phyloP scores from a whole-genome alignment of 2,113 vertebrate genomes.

The Grallaria varia region DNA sequence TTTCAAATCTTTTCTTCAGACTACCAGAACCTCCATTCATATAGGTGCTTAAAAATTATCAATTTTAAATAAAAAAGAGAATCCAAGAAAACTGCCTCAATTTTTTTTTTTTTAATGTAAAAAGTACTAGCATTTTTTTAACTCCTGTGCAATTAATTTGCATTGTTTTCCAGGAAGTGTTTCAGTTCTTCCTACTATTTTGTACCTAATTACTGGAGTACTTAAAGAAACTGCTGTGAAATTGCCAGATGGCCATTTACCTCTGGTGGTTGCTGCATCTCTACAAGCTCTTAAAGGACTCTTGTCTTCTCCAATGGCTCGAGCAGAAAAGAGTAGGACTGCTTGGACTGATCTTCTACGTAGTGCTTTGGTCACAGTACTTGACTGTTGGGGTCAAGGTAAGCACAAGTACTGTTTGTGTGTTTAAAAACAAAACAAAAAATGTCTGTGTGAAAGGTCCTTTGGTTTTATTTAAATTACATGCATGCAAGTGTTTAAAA shows the following conservation, averaged over 20 bases:
- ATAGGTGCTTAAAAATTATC: neutral
- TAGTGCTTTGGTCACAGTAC: conserved; percentile 82
- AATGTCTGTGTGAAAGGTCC: neutral
- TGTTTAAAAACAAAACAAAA: neutral
- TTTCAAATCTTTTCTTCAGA: neutral
- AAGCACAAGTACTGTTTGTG: neutral
- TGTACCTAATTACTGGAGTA: conserved; percentile 89
- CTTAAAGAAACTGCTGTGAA: conserved; percentile 82
- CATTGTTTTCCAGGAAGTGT: conserved; percentile 83
- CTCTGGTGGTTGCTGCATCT: conserved; percentile 74
- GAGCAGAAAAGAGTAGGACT: conserved; percentile 84
- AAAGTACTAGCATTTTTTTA: neutral
- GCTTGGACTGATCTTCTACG: conserved; percentile 86
- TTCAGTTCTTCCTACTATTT: conserved; percentile 89
- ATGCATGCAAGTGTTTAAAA: neutral
- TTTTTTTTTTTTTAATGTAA: neutral
- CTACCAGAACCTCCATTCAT: neutral
- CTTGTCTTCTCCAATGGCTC: conserved; percentile 86
- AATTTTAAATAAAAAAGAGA: neutral
- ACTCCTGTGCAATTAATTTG: neutral
- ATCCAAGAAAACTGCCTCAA: neutral
- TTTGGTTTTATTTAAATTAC: neutral
- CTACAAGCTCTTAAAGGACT: conserved; percentile 86
- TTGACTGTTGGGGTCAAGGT: conserved; percentile 84
- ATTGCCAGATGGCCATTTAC: conserved; percentile 57